Conservation (phyloP, 2,113 vertebrate genomes). For the Psilopsiagon aurifrons region DNA sequence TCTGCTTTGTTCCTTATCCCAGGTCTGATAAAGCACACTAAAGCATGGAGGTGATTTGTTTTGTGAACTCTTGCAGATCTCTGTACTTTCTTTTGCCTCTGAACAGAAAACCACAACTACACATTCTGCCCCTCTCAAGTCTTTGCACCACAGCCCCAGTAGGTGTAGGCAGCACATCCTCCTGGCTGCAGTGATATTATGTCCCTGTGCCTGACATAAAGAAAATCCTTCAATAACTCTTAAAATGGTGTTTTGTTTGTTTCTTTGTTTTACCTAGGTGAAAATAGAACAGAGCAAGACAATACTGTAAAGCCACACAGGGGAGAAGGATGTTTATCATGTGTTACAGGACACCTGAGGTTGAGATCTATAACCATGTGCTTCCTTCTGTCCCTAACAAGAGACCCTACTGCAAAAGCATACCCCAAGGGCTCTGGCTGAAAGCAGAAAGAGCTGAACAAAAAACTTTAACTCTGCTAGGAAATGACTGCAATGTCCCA, state of each 20-base stretch:
- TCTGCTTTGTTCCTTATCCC: background rate
- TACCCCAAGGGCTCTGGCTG: background rate
- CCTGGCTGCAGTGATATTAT: fast-evolving
- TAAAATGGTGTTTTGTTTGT: background rate
- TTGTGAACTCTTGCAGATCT: background rate
- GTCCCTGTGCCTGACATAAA: background rate
- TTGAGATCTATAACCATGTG: background rate
- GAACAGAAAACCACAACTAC: background rate
- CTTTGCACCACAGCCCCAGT: fast-evolving
- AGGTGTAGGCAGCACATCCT: background rate
- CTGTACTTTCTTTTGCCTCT: background rate
- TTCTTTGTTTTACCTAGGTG: background rate
- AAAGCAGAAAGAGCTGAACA: background rate
- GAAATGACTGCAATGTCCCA: background rate
- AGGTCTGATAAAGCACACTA: background rate
- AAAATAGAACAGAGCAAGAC: background rate
- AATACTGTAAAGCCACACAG: background rate
- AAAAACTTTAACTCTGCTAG: background rate
- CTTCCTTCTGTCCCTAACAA: background rate
- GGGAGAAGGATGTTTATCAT: fast-evolving
- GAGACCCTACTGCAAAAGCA: background rate
- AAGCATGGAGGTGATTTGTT: background rate
- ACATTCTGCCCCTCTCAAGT: background rate
- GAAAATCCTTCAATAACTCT: background rate
- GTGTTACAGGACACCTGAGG: background rate